Conservation (phyloP, 64 coral and sea anemone genomes). For the Pachyseris speciosa region DNA sequence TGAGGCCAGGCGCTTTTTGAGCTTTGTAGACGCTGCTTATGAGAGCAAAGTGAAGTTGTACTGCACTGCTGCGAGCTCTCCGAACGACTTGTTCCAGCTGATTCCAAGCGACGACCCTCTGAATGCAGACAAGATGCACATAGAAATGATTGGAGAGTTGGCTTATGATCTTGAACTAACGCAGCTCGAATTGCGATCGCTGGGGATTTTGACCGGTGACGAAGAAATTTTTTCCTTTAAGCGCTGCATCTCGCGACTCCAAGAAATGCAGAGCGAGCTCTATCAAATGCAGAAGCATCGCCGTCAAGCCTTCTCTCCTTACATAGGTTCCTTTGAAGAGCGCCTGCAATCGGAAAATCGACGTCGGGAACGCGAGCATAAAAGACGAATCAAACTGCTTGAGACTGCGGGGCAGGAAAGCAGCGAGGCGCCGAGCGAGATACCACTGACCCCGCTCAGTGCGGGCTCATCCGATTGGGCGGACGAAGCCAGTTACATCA, state of each 20-base stretch:
- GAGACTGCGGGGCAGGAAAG: constrained; percentile 30
- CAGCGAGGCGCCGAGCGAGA: background rate
- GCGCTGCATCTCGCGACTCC: constrained; percentile 85
- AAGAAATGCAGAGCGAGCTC: constrained; percentile 83
- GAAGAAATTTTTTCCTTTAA: constrained; percentile 96
- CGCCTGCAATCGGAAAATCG: constrained; percentile 67
- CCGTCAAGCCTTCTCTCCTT: constrained; percentile 68
- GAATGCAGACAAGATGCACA: constrained; percentile 85
- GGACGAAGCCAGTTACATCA: constrained; percentile 76
- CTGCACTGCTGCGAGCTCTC: constrained; percentile 65
- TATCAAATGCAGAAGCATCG: constrained; percentile 74
- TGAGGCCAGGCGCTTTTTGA: constrained; percentile 81
- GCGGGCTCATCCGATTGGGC: constrained; percentile 80
- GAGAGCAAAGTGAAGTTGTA: constrained; percentile 80
- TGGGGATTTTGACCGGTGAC: constrained; percentile 87
- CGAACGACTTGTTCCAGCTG: constrained; percentile 76
- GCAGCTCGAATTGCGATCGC: constrained; percentile 67
- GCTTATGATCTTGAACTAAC: constrained; percentile 84
- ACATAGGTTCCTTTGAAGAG: constrained; percentile 76
- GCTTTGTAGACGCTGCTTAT: constrained; percentile 87
- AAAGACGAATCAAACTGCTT: constrained; percentile 45
- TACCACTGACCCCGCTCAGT: constrained; percentile 63
- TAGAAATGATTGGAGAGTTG: constrained; percentile 92
- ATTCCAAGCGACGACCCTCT: constrained; percentile 66
- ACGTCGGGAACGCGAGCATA: constrained; percentile 68